Percentiles rank a stretch among this genome's conserved stretches.
Conservation (phyloP, 2,113 vertebrate genomes). For the Scalopus aquaticus region DNA sequence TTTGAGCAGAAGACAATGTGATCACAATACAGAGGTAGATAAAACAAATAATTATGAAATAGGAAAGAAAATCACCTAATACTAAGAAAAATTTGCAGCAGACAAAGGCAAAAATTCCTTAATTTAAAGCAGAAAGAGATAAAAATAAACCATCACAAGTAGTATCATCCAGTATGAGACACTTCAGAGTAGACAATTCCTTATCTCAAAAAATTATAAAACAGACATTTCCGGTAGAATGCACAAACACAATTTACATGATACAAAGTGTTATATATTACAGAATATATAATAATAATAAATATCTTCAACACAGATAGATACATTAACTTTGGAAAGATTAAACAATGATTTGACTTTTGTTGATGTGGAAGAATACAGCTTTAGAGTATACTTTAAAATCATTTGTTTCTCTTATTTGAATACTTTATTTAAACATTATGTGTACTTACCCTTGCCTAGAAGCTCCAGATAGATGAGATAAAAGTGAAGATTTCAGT, state of each 20-base stretch:
- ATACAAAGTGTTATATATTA: not conserved
- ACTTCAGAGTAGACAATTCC: not conserved
- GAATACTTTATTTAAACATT: slow-evolving; percentile 16
- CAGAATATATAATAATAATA: not conserved
- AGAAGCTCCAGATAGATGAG: not conserved
- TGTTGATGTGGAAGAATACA: not conserved
- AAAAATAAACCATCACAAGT: not conserved
- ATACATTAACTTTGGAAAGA: not conserved
- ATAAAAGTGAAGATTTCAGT: not conserved
- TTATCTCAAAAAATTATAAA: not conserved
- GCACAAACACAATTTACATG: not conserved
- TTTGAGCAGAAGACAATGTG: not conserved
- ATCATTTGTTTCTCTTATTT: not conserved
- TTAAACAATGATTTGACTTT: not conserved
- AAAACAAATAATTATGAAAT: not conserved
- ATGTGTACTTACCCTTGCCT: not conserved
- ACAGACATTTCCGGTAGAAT: not conserved
- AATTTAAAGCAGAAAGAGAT: not conserved
- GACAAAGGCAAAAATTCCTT: not conserved
- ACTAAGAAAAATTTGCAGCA: not conserved
- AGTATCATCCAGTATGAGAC: not conserved
- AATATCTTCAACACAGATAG: too few relatives aligned
- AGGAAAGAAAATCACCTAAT: not conserved
- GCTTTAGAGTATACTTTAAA: not conserved
- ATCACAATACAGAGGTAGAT: not conserved